Evolutionary conservation across 2,797 vertebrate species (phyloP), one percentile per base, ranked within the genome.

Genomic region (Rhabdophis nuchalis): DNA sequence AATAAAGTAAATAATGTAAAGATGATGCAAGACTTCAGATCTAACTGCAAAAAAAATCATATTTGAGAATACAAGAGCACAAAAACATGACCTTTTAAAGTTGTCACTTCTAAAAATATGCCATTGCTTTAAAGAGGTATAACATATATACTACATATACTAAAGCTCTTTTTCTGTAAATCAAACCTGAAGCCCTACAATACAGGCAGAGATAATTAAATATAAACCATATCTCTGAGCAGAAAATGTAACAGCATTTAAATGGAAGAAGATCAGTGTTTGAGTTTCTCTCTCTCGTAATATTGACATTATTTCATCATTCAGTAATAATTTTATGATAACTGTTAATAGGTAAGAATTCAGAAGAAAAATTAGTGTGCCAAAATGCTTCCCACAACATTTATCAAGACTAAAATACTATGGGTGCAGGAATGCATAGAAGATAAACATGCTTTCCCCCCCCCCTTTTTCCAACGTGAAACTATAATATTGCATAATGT

Each of bases 281-380:
- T 89, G 94, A 94, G 91, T 91, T 82, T 82, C 20, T 41, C 46
- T 82, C 2, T 25, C 20, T 46, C 20, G 9, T 20, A 52, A 10
- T 72, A 10, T 94, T 91, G 94, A 94, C 58, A 64, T 90, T 46
- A 52, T 20, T 58, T n/a, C 5, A 72, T 27, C 4, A 11, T 87
- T 56, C 20, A 88, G 0, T 36, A 52, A 41, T 58, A 57, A 50
- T 50, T 58, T 54, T 46, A 56, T 1, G 8, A 82, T 85, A 10
- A 10, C 46, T n/a, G 20, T 52, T 18, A 88, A 56, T 89, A 93
- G 89, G 92, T 95, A 92, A 92, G 91, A 92, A 91, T 95, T 95
- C 95, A 93, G 93, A 64, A 93, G 89, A 95, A 92, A 96, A 87
- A 52, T n/a, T 29, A 53, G 60, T 88, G 87, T 91, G 92, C 95